phyloP scores from a whole-genome alignment of 2,113 vertebrate genomes.

The Hucho hucho region DNA sequence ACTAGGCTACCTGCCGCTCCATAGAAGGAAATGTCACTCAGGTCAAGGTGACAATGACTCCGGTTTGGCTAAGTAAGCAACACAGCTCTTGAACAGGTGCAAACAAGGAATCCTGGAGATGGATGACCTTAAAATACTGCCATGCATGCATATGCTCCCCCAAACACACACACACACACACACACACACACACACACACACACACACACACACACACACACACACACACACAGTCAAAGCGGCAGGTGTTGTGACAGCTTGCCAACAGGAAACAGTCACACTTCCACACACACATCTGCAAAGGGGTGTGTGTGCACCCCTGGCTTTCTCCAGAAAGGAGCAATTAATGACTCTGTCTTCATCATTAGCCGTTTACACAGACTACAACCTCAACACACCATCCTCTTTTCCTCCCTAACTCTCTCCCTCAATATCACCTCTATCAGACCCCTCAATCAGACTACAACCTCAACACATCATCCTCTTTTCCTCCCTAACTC shows the following conservation, averaged over 20 bases:
- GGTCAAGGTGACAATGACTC: background rate
- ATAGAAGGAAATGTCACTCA: background rate
- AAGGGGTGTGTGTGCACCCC: slow-evolving; percentile 57
- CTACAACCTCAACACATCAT: background rate
- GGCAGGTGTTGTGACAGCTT: slow-evolving; percentile 67
- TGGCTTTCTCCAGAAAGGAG: slow-evolving; percentile 50
- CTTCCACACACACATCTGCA: slow-evolving; percentile 59
- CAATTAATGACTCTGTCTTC: slow-evolving; percentile 54
- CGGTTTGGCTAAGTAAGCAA: background rate
- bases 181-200: background rate
- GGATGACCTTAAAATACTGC: slow-evolving; percentile 13
- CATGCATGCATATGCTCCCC: no score
- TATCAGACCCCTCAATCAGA: no score
- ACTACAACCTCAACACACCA: slow-evolving; percentile 38
- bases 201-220: background rate
- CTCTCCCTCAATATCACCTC: slow-evolving; percentile 12
- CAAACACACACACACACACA: background rate
- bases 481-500: slow-evolving; percentile 23
- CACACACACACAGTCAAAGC: slow-evolving; percentile 16
- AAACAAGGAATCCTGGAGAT: background rate
- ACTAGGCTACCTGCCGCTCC: background rate
- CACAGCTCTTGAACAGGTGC: background rate
- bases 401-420: slow-evolving; percentile 14
- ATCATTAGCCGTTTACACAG: slow-evolving; percentile 68
- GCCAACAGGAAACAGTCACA: slow-evolving; percentile 64